These are phyloP conservation scores for Glossosoma conforme DNA, from an alignment of 1,140 invertebrate species.

Conservation along the genomic window DNA sequence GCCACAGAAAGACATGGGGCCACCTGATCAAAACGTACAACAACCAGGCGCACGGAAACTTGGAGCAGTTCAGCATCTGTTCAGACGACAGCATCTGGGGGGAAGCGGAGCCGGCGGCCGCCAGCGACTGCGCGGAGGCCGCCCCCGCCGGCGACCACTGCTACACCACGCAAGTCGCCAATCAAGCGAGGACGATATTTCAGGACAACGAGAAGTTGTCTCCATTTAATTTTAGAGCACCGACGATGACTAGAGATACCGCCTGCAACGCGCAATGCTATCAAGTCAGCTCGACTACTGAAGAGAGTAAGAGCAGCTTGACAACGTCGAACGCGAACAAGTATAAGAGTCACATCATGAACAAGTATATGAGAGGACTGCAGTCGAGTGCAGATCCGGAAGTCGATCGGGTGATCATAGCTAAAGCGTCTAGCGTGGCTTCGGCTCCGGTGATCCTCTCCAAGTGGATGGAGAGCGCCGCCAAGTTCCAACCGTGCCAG, in stretches of 20 bases:
- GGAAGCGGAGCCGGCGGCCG: conserved; percentile 47
- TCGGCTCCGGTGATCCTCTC: conserved; percentile 50
- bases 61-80: conserved; percentile 69
- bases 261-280: conserved; percentile 36
- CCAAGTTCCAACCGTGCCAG: conserved; percentile 59
- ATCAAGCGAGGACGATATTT: not conserved
- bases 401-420: conserved; percentile 30
- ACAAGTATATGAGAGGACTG: conserved; percentile 47
- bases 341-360: conserved; percentile 55
- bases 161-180: conserved; percentile 27
- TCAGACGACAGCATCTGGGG: conserved; percentile 71
- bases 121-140: conserved; percentile 28
- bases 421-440: conserved; percentile 36
- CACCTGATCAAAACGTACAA: conserved; percentile 68
- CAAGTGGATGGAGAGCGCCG: conserved; percentile 66
- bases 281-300: conserved; percentile 41
- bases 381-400: conserved; percentile 9
- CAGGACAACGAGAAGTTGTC: not conserved
- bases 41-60: conserved; percentile 63
- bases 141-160: conserved; percentile 27
- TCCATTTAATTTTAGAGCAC: not conserved
- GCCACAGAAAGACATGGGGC: conserved; percentile 62
- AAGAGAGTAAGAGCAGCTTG: conserved; percentile 30
- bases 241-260: too few relatives aligned
- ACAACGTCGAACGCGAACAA: conserved; percentile 35